phyloP scores from a whole-genome alignment of 2,797 vertebrate genomes.

The Alectoris magna region DNA sequence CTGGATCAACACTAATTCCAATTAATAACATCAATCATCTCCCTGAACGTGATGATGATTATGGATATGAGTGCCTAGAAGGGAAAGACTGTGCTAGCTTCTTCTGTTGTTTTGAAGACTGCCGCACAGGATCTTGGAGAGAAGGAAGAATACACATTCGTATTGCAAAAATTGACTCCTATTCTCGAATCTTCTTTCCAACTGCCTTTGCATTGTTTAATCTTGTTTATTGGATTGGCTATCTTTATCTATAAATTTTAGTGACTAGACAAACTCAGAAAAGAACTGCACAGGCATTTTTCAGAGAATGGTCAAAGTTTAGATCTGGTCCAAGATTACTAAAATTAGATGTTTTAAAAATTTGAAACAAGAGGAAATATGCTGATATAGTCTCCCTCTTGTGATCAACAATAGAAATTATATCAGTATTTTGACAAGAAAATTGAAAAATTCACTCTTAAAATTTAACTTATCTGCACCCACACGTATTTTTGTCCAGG shows the following conservation, averaged over 20 bases:
- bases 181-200: conserved; percentile 95
- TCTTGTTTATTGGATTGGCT: conserved; percentile 96
- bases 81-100: conserved; percentile 96
- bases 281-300: not conserved
- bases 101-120: conserved; percentile 97
- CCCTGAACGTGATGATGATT: conserved; percentile 86
- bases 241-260: conserved; percentile 89
- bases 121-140: conserved; percentile 92
- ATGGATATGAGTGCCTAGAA: conserved; percentile 92
- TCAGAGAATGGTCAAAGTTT: conserved; percentile 1
- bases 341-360: conserved; percentile 15
- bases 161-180: conserved; percentile 95
- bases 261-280: conserved; percentile 55
- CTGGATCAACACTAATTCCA: conserved; percentile 91
- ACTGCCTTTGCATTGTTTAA: conserved; percentile 98
- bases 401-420: conserved; percentile 33
- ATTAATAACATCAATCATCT: conserved; percentile 91
- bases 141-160: conserved; percentile 94
- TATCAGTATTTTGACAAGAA: not conserved
- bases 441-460: not conserved
- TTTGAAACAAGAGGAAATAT: conserved; percentile 11
- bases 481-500: not conserved
- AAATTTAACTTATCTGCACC: not conserved
- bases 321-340: conserved; percentile 23
- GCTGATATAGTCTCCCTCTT: conserved; percentile 45